Conservation (phyloP, 2,888 invertebrate genomes). For the Eupithecia pulchellata region DNA sequence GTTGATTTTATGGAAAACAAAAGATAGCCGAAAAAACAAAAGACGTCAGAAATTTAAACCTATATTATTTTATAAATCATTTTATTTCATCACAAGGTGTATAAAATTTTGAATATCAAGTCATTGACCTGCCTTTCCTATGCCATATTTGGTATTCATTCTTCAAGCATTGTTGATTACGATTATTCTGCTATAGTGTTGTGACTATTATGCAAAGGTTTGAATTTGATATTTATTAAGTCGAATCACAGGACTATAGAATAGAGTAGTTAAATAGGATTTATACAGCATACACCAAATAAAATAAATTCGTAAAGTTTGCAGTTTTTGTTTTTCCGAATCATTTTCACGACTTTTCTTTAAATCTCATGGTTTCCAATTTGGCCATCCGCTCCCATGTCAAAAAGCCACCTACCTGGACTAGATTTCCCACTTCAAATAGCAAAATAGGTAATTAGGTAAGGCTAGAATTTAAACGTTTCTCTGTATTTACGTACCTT, state of each 20-base stretch:
- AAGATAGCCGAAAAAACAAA: no score
- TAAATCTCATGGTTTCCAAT: no score
- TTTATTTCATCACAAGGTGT: background rate
- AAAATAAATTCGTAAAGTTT: no score
- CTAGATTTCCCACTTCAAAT: background rate
- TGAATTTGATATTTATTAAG: background rate
- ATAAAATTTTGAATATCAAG: constrained; percentile 8
- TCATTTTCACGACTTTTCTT: no score
- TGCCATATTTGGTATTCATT: constrained; percentile 16
- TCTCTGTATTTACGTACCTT: background rate
- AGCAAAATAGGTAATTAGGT: background rate
- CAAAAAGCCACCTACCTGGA: no score
- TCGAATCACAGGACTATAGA: background rate
- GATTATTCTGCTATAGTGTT: background rate
- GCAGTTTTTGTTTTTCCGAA: no score
- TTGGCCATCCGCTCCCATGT: no score
- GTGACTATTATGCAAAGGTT: no score
- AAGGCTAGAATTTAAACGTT: background rate
- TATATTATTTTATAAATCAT: no score
- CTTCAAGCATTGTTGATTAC: constrained; percentile 13
- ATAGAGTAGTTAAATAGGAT: background rate
- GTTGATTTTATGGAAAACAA: no score
- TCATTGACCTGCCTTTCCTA: constrained; percentile 24
- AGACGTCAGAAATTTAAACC: no score
- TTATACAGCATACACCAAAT: no score